Evolutionary conservation across 1,140 invertebrate genomes (phyloP).

Genomic region (Trachymyrmex cornetzi): DNA sequence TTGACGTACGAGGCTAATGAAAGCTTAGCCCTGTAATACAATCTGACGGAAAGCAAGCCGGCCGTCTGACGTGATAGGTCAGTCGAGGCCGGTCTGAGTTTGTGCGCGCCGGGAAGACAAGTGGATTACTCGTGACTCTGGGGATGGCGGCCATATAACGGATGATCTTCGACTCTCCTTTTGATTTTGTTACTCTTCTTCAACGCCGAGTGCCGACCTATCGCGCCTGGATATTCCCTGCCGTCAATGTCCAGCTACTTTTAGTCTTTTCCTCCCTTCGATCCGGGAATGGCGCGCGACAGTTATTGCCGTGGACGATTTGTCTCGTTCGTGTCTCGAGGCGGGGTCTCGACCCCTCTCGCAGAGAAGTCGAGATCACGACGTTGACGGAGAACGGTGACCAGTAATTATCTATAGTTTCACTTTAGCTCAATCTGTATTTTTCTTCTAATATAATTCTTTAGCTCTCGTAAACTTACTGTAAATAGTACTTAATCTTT

Average conservation of each 20-base stretch:
- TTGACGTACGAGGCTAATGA: constrained; percentile 80
- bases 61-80: constrained; percentile 80
- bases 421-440: too few relatives aligned
- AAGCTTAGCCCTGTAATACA: constrained; percentile 81
- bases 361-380: constrained; percentile 34
- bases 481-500: too few relatives aligned
- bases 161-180: constrained; percentile 75
- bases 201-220: constrained; percentile 48
- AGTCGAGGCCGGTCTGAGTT: constrained; percentile 72
- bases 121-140: constrained; percentile 74
- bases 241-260: constrained; percentile 65
- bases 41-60: constrained; percentile 77
- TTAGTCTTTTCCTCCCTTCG: constrained; percentile 42
- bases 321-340: constrained; percentile 45
- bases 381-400: constrained; percentile 3
- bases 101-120: constrained; percentile 71
- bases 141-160: constrained; percentile 71
- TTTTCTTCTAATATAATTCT: too few relatives aligned
- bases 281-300: constrained; percentile 50
- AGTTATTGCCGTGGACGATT: constrained; percentile 71
- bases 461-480: too few relatives aligned
- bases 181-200: constrained; percentile 68
- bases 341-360: not conserved
- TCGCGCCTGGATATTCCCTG: constrained; percentile 44
- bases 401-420: too few relatives aligned